Evolutionary conservation across 2,797 vertebrate genomes (phyloP).

Genomic region (Sparus aurata): DNA sequence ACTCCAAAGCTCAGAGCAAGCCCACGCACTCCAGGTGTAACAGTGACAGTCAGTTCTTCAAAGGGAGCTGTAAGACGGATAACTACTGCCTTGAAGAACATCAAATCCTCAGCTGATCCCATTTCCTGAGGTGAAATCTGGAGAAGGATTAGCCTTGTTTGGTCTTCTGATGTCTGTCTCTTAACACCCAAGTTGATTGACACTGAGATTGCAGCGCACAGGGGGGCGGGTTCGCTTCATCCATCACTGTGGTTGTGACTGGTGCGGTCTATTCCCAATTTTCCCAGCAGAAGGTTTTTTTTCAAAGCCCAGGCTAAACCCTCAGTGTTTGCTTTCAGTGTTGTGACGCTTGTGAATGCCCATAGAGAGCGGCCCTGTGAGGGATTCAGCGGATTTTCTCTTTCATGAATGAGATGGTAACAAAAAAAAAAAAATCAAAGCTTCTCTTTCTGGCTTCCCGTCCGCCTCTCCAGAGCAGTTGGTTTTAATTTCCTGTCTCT

Average conservation of each 20-base stretch:
- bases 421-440: constrained; percentile 55
- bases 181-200: constrained; percentile 64
- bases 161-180: constrained; percentile 65
- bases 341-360: constrained; percentile 42
- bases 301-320: constrained; percentile 46
- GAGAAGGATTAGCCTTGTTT: constrained; percentile 73
- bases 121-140: constrained; percentile 79
- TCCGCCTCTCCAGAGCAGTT: constrained; percentile 64
- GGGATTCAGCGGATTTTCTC: constrained; percentile 61
- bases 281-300: constrained; percentile 28
- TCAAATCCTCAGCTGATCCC: constrained; percentile 77
- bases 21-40: constrained; percentile 69
- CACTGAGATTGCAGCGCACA: constrained; percentile 13
- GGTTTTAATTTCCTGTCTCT: constrained; percentile 80
- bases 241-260: constrained; percentile 25
- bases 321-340: constrained; percentile 40
- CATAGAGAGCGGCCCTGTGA: constrained; percentile 41
- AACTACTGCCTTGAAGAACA: constrained; percentile 72
- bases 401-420: constrained; percentile 64
- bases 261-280: constrained; percentile 36
- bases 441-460: constrained; percentile 48
- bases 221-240: constrained; percentile 1
- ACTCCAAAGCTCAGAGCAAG: constrained; percentile 43
- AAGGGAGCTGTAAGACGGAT: constrained; percentile 71
- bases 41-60: constrained; percentile 74